A percentile compares a stretch with the other conserved stretches of the same genome.
Evolutionary conservation across 2,797 vertebrate genomes (phyloP).

Genomic region (Gallinago nigripennis): DNA sequence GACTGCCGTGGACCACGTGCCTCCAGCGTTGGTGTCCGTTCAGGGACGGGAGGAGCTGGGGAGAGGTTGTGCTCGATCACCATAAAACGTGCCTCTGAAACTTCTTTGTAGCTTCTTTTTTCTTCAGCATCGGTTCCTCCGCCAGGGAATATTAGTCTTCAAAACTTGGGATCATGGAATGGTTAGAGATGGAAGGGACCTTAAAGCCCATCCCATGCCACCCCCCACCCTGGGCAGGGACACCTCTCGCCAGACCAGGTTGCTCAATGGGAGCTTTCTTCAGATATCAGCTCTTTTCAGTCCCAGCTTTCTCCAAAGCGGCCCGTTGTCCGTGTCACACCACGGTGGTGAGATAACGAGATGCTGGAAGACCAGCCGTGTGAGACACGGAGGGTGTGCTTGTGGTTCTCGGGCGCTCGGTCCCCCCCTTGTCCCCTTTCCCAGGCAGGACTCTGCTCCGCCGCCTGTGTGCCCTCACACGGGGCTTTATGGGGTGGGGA

Average conservation of each 20-base stretch:
- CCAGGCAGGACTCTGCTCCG: not conserved
- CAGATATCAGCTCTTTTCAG: not conserved
- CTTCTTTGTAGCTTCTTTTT: not conserved
- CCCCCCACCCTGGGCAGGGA: no score
- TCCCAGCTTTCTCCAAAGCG: not conserved
- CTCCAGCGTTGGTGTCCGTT: not conserved
- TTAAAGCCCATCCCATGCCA: no score
- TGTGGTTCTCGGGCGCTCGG: not conserved
- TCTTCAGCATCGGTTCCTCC: not conserved
- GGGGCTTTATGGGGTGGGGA: not conserved
- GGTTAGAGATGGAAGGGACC: no score
- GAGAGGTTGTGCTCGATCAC: not conserved
- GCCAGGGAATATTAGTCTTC: not conserved
- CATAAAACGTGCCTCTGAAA: not conserved
- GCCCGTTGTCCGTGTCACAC: fast-evolving
- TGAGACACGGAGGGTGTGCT: not conserved
- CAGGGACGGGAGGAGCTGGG: not conserved
- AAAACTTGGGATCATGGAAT: no score
- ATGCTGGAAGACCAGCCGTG: fast-evolving
- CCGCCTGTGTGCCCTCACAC: not conserved
- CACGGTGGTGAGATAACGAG: not conserved
- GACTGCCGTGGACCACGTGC: not conserved
- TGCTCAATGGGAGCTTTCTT: not conserved
- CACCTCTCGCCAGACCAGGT: no score
- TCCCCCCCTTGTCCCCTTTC: not conserved